Evolutionary conservation across 2,888 invertebrate genomes (phyloP), one percentile per base, ranked within the genome.

Genomic region (Monoplex corrugatus): DNA sequence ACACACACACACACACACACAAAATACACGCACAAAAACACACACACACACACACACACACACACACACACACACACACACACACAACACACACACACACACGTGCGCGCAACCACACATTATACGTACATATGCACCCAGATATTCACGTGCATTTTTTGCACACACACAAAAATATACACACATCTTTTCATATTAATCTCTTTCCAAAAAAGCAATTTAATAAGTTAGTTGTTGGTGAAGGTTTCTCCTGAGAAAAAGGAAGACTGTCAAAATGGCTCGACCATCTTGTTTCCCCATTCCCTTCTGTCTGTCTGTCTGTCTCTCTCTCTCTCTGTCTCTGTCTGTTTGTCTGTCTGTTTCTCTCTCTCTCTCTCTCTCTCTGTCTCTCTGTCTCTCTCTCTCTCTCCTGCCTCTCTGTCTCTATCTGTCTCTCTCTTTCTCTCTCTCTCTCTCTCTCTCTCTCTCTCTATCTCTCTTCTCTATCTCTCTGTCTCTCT

Each of bases 1-100:
- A 63, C 63, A 63, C 63, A 63, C 63, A 63, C 63, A 63, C 63
- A 63, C 63, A 63, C 63, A 63, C n/a, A n/a, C n/a, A n/a, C n/a
- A n/a, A n/a, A n/a, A 63, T 28, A 63, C 63, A 63, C 63, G 28
- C 63, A 63, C 63, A n/a, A 63, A 16, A 63, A 63, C 16, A 63
- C 1, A 23, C 28, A 68, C 28, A 68, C 28, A 50, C 50, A 13
- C 50, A n/a, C n/a, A n/a, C n/a, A n/a, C n/a, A n/a, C n/a, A n/a
- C n/a, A n/a, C n/a, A n/a, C n/a, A n/a, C n/a, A n/a, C n/a, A n/a
- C n/a, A n/a, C n/a, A 63, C 63, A 63, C 63, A 63, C 63, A 63
- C 63, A 63, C 63, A 63, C 63, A 63, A 63, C 16, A 63, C 1
- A 23, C 28, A 68, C 28, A 68, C 28, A 50, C 50, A 13, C 50